Percentiles rank a stretch among this genome's conserved stretches.
Evolutionary conservation across 2,888 invertebrate genomes (phyloP).

Genomic region (Torymus aiolomorphi): DNA sequence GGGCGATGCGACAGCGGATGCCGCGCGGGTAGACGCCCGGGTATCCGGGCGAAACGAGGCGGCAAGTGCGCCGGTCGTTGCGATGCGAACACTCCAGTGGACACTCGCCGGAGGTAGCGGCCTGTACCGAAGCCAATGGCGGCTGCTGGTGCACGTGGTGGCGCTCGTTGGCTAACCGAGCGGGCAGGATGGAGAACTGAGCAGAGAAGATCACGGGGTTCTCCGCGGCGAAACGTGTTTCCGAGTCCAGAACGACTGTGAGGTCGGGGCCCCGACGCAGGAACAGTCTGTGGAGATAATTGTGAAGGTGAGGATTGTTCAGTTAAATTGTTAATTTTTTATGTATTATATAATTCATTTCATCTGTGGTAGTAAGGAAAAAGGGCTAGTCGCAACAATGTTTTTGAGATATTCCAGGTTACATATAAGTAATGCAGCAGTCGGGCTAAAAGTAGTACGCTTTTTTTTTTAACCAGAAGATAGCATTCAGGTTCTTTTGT

Average conservation of each 20-base stretch:
- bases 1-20: conserved; percentile 65
- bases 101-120: conserved; percentile 62
- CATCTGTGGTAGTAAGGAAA: no score
- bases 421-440: no score
- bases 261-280: conserved; percentile 67
- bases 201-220: conserved; percentile 71
- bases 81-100: conserved; percentile 67
- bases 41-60: conserved; percentile 66
- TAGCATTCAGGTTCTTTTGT: no score
- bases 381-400: no score
- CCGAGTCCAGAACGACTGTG: conserved; percentile 68
- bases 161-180: conserved; percentile 64
- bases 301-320: no score
- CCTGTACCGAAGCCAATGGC: not conserved
- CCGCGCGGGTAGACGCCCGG: conserved; percentile 69
- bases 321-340: no score
- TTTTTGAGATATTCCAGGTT: no score
- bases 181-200: conserved; percentile 67
- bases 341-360: no score
- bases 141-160: conserved; percentile 62
- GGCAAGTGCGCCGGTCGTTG: conserved; percentile 66
- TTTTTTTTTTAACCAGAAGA: no score
- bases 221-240: conserved; percentile 66
- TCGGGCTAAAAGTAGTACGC: no score
- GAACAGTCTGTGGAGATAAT: conserved; percentile 61